Percentiles rank a stretch among this genome's conserved stretches.
Evolutionary conservation across 2,888 invertebrate genomes (phyloP).

Genomic region (Allolobophora icterica): DNA sequence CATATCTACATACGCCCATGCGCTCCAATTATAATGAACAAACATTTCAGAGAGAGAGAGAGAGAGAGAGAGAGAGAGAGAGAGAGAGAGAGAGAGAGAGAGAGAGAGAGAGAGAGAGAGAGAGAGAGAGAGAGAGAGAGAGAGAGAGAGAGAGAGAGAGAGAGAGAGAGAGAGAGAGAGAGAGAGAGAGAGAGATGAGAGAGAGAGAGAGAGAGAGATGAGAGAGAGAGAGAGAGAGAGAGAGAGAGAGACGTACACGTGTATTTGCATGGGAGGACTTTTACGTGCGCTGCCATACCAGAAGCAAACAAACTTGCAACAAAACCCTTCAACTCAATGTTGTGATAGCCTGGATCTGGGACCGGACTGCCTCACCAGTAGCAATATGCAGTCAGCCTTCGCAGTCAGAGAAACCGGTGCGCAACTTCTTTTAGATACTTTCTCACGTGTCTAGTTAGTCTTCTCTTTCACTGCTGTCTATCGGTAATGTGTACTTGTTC

Average conservation of each 20-base stretch:
- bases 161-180: too few relatives aligned
- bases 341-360: neutral
- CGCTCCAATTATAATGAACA: neutral
- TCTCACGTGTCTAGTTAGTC: neutral
- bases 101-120: too few relatives aligned
- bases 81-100: too few relatives aligned
- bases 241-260: too few relatives aligned
- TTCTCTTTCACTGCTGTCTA: neutral
- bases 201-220: too few relatives aligned
- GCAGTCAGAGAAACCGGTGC: neutral
- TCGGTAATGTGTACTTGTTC: neutral
- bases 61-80: too few relatives aligned
- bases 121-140: too few relatives aligned
- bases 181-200: too few relatives aligned
- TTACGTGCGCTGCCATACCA: neutral
- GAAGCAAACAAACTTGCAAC: slow-evolving; percentile 8
- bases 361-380: neutral
- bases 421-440: neutral
- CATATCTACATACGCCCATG: neutral
- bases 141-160: too few relatives aligned
- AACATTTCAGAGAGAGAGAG: too few relatives aligned
- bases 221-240: too few relatives aligned
- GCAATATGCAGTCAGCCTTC: neutral
- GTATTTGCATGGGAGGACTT: neutral
- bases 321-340: neutral